Evolutionary conservation across 2,797 vertebrate species (phyloP).

Genomic region (Gallinago solitaria): DNA sequence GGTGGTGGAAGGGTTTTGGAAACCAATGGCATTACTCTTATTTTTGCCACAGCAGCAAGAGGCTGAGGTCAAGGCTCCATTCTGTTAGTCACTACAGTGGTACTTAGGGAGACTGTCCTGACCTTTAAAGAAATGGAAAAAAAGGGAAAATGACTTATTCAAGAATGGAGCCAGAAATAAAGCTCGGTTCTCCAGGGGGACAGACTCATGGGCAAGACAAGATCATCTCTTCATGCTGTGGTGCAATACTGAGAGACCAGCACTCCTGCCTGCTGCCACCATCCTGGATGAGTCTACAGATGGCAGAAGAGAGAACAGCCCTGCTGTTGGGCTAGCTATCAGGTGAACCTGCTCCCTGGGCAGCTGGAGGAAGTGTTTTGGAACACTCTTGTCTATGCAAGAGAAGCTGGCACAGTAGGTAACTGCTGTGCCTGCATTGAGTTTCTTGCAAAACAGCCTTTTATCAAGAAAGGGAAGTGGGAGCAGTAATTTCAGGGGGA

Average conservation of each 20-base stretch:
- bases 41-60: background rate
- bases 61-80: background rate
- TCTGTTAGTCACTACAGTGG: background rate
- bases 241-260: background rate
- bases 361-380: background rate
- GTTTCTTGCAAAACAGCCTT: background rate
- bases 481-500: background rate
- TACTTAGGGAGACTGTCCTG: background rate
- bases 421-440: rapidly evolving
- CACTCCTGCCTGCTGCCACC: background rate
- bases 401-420: background rate
- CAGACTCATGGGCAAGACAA: background rate
- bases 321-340: background rate
- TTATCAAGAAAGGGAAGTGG: background rate
- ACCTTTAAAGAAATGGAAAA: background rate
- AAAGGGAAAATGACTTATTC: background rate
- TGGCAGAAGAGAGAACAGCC: background rate
- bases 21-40: background rate
- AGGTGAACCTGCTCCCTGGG: background rate
- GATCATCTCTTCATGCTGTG: background rate
- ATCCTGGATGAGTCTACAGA: background rate
- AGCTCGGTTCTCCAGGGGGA: background rate
- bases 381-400: background rate
- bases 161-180: background rate
- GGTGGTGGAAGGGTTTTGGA: background rate